These are phyloP conservation scores for Cecropterus lyciades DNA, from an alignment of 1,140 invertebrate species.

Conservation along the genomic window DNA sequence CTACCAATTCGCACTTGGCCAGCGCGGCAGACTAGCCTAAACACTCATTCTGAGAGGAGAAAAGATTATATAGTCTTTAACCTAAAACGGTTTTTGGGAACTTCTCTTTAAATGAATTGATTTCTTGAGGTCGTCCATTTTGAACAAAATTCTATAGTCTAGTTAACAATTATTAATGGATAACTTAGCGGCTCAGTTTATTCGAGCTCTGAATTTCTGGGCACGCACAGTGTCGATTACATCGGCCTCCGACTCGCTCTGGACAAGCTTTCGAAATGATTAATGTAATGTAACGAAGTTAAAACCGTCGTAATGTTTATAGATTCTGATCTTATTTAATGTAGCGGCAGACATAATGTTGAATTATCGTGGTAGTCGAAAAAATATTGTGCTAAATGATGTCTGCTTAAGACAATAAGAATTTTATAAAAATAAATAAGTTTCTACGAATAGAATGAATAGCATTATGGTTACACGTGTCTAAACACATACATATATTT, in stretches of 20 bases:
- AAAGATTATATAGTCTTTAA: too few relatives aligned
- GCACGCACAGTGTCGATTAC: background rate
- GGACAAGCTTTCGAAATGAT: background rate
- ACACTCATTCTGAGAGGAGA: too few relatives aligned
- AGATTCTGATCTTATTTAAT: background rate
- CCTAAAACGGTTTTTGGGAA: too few relatives aligned
- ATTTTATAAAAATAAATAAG: too few relatives aligned
- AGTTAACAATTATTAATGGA: conserved; percentile 2
- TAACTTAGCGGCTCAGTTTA: background rate
- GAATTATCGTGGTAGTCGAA: too few relatives aligned
- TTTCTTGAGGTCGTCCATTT: background rate
- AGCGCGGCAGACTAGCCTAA: too few relatives aligned
- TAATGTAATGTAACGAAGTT: background rate
- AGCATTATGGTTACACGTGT: too few relatives aligned
- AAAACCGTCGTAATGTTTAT: background rate
- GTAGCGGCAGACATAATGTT: background rate
- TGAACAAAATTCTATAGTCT: background rate
- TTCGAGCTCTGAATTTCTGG: background rate
- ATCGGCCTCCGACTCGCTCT: background rate
- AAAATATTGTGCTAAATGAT: too few relatives aligned
- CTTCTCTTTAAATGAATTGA: background rate
- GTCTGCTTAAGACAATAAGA: too few relatives aligned
- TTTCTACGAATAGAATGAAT: too few relatives aligned
- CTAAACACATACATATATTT: too few relatives aligned
- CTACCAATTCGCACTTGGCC: too few relatives aligned